These are phyloP conservation scores for Nylanderia fulva DNA, from an alignment of 1,140 invertebrate species.

Conservation along the genomic window DNA sequence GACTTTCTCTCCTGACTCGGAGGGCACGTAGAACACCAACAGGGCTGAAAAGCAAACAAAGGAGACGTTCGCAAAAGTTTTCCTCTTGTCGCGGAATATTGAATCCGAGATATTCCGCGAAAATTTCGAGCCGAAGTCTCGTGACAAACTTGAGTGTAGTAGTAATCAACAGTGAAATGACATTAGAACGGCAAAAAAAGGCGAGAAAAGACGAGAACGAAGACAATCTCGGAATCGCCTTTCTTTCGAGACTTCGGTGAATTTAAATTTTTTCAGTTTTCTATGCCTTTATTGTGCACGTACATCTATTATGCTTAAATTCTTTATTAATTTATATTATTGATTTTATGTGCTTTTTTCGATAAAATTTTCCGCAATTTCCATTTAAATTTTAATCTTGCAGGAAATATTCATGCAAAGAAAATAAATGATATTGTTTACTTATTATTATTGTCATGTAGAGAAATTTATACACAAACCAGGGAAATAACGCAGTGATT, in stretches of 20 bases:
- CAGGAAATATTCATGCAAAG: not conserved
- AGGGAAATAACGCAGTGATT: not conserved
- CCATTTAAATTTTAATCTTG: not conserved
- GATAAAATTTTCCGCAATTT: not conserved
- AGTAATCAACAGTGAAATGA: not conserved
- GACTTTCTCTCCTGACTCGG: slow-evolving; percentile 96
- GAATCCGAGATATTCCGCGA: slow-evolving; percentile 45
- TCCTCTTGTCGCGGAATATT: slow-evolving; percentile 57
- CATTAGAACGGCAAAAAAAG: not conserved
- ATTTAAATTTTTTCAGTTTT: slow-evolving; percentile 26
- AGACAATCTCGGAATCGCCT: not conserved
- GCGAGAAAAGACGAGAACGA: not conserved
- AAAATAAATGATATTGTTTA: not conserved
- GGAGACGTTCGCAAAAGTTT: slow-evolving; percentile 3
- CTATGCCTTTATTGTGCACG: not conserved
- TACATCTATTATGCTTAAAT: not conserved
- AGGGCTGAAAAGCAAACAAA: slow-evolving; percentile 88
- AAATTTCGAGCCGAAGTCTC: slow-evolving; percentile 15
- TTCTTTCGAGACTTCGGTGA: not conserved
- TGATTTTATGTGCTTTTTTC: not conserved
- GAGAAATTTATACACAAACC: not conserved
- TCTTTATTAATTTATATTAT: not conserved
- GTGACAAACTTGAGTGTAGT: slow-evolving; percentile 25
- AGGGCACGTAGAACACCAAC: slow-evolving; percentile 96
- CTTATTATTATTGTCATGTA: not conserved